Evolutionary conservation across 2,113 vertebrate genomes (phyloP).

Genomic region (Ginglymostoma cirratum): DNA sequence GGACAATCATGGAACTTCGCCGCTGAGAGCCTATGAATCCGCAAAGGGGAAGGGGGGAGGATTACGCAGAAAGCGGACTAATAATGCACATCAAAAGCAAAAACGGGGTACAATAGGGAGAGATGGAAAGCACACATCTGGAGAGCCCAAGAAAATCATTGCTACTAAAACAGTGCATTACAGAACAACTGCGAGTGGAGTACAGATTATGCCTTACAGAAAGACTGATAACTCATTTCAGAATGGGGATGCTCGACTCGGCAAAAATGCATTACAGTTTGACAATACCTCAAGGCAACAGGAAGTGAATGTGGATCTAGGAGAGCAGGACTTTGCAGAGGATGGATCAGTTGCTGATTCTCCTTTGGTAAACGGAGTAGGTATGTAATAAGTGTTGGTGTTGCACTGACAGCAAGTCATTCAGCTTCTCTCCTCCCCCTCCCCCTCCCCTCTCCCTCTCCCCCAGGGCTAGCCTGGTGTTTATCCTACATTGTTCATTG

Average conservation of each 20-base stretch:
- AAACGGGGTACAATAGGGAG: conserved; percentile 56
- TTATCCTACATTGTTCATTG: not conserved
- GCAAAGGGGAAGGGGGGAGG: conserved; percentile 63
- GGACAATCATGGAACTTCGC: conserved; percentile 49
- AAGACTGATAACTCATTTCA: conserved; percentile 73
- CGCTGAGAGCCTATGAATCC: conserved; percentile 59
- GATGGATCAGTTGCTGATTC: conserved; percentile 58
- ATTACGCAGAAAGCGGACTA: conserved; percentile 75
- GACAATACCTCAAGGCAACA: conserved; percentile 68
- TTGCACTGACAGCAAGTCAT: not conserved
- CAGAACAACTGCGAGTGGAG: conserved; percentile 71
- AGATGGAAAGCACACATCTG: conserved; percentile 56
- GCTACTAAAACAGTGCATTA: conserved; percentile 76
- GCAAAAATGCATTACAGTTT: conserved; percentile 67
- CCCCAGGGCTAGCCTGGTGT: not conserved
- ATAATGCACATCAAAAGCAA: conserved; percentile 64
- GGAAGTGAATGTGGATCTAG: conserved; percentile 56
- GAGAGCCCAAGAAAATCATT: conserved; percentile 53
- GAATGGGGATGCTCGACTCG: conserved; percentile 67
- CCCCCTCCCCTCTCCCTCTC: too few species aligned
- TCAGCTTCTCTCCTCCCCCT: not conserved
- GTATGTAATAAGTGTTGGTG: conserved; percentile 58
- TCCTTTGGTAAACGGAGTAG: conserved; percentile 67
- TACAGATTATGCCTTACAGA: conserved; percentile 75
- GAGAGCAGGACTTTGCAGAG: conserved; percentile 59